Evolutionary conservation across 2,888 invertebrate genomes (phyloP).

Genomic region (Scelioninae gen. 2): DNA sequence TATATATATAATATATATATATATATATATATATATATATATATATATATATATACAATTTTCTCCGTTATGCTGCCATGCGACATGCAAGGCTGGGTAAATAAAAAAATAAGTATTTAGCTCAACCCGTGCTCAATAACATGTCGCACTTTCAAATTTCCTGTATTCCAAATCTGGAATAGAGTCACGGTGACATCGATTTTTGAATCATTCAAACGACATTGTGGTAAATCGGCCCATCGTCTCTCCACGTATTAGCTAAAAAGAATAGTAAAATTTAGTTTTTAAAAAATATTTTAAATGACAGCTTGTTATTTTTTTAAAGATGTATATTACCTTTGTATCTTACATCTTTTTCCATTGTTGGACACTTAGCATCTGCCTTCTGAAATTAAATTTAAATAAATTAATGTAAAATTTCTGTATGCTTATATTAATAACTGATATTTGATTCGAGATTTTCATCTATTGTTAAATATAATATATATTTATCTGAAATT

Average conservation of each 20-base stretch:
- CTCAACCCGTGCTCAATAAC: conserved; percentile 33
- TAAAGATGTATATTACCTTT: conserved; percentile 79
- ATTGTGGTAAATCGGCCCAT: conserved; percentile 70
- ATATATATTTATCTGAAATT: too few species aligned
- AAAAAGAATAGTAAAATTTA: conserved; percentile 67
- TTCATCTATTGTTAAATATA: too few species aligned
- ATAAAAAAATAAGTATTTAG: conserved; percentile 60
- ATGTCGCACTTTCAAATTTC: conserved; percentile 48
- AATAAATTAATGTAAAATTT: too few species aligned
- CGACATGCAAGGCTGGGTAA: conserved; percentile 49
- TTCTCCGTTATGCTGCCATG: conserved; percentile 43
- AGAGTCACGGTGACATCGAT: conserved; percentile 55
- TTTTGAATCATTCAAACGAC: conserved; percentile 66
- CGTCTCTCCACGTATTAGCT: conserved; percentile 74
- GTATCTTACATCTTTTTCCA: conserved; percentile 93
- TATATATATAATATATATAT: too few species aligned
- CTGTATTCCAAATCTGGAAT: conserved; percentile 12
- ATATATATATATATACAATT: conserved; percentile 39
- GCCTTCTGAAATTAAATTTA: conserved; percentile 59
- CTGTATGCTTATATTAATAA: too few species aligned
- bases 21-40: conserved; percentile 47
- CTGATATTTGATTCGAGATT: too few species aligned
- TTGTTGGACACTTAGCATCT: conserved; percentile 85
- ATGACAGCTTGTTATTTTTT: neutral
- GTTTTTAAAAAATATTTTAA: too few species aligned